phyloP scores from a whole-genome alignment of 37 sponge, comb jelly and placozoan species.

The Chondrilla cf. caribensis region DNA sequence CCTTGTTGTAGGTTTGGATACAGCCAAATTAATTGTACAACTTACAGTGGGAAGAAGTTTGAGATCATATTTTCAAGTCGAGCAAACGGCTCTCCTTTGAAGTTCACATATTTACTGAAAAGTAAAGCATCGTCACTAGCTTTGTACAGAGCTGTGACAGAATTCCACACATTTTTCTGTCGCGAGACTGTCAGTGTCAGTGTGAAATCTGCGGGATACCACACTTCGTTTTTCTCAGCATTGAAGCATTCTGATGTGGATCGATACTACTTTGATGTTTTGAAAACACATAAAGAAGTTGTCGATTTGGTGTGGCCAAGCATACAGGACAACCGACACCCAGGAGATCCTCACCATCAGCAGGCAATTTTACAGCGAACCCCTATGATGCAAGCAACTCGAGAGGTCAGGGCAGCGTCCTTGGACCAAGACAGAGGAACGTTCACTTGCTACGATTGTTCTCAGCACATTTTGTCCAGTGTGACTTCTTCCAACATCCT shows the following conservation, averaged over 20 bases:
- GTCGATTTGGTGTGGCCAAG: constrained; percentile 58
- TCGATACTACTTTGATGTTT: constrained; percentile 76
- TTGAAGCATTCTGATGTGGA: constrained; percentile 50
- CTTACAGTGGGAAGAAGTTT: constrained; percentile 75
- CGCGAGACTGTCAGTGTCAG: constrained; percentile 55
- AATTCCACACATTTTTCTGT: constrained; percentile 80
- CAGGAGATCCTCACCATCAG: no score
- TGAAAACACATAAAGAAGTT: constrained; percentile 70
- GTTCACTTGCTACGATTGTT: no score
- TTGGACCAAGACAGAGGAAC: neutral
- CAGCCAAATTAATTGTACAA: constrained; percentile 58
- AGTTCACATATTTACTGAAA: constrained; percentile 43
- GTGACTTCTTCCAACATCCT: neutral
- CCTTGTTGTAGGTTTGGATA: constrained; percentile 48
- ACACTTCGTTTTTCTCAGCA: constrained; percentile 62
- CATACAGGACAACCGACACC: constrained; percentile 4
- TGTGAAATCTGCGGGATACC: constrained; percentile 66
- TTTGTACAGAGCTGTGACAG: constrained; percentile 69
- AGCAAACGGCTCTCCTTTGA: constrained; percentile 7
- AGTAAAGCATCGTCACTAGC: constrained; percentile 59
- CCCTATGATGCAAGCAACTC: neutral
- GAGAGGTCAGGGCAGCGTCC: neutral
- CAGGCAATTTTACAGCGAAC: neutral
- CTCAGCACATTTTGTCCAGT: neutral
- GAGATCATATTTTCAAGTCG: constrained; percentile 32